Conservation (phyloP, 2,797 vertebrate species). For the Gymnocypris eckloni region DNA sequence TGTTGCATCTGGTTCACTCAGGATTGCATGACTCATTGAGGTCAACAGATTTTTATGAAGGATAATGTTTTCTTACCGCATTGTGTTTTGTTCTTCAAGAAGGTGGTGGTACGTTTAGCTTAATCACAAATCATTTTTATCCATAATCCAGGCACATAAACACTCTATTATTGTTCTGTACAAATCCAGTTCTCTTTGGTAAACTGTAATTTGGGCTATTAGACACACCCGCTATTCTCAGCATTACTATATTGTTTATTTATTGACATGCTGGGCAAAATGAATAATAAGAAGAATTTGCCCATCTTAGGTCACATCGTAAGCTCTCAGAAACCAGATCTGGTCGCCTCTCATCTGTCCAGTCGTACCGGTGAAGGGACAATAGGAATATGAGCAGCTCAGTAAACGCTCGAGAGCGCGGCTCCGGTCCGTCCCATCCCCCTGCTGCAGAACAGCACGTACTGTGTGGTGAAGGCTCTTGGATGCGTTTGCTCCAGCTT, state of each 20-base stretch:
- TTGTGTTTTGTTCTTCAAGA: not conserved
- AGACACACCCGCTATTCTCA: slow-evolving; percentile 11
- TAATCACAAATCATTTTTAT: not conserved
- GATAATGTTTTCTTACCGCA: not conserved
- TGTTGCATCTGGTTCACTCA: slow-evolving; percentile 7
- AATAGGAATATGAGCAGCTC: slow-evolving; percentile 15
- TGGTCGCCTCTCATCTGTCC: slow-evolving; percentile 9
- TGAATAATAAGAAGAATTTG: not conserved
- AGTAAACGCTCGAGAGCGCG: not conserved
- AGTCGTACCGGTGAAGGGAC: not conserved
- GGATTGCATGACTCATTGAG: slow-evolving; percentile 37
- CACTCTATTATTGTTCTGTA: not conserved
- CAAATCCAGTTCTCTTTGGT: not conserved
- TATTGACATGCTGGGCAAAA: not conserved
- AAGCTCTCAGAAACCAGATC: not conserved
- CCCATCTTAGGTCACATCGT: not conserved
- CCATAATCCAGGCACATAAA: not conserved
- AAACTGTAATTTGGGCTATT: not conserved
- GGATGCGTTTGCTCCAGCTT: not conserved
- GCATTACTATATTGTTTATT: not conserved
- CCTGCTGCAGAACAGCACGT: slow-evolving; percentile 20
- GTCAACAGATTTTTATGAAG: slow-evolving; percentile 6
- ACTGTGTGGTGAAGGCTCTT: not conserved
- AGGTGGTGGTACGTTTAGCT: not conserved
- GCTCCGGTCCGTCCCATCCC: not conserved